phyloP scores from a whole-genome alignment of 2,888 invertebrate species.

The Pterobdella sp. region DNA sequence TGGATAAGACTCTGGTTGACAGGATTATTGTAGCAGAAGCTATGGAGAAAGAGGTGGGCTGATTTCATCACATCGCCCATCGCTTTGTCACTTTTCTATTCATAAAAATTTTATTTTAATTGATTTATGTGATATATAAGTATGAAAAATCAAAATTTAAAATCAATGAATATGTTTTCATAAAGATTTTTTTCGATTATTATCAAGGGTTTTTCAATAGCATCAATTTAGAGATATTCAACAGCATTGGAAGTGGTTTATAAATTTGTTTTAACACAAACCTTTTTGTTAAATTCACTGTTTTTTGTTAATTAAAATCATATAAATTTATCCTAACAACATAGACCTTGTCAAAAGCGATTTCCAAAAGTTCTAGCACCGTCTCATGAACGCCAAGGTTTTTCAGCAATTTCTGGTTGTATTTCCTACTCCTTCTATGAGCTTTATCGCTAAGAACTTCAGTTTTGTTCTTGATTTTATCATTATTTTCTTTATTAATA shows the following conservation, averaged over 20 bases:
- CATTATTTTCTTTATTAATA: neutral
- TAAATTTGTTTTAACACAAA: too few relatives aligned
- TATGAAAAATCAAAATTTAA: too few relatives aligned
- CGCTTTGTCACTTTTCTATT: constrained; percentile 22
- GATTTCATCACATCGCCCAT: constrained; percentile 25
- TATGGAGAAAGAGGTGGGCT: constrained; percentile 23
- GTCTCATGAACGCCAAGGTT: constrained; percentile 24
- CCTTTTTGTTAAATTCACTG: too few relatives aligned
- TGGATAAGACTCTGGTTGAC: constrained; percentile 20
- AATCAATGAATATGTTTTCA: too few relatives aligned
- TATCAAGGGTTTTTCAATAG: too few relatives aligned
- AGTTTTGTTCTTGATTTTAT: neutral
- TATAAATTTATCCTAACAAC: too few relatives aligned
- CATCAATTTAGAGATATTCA: too few relatives aligned
- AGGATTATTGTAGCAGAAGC: constrained; percentile 26
- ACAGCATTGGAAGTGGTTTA: too few relatives aligned
- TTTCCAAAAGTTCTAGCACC: constrained; percentile 20
- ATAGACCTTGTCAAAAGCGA: constrained; percentile 25
- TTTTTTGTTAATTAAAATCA: too few relatives aligned
- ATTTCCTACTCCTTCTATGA: neutral
- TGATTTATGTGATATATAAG: too few relatives aligned
- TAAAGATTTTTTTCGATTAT: too few relatives aligned
- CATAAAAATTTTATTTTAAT: neutral
- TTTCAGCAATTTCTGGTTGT: constrained; percentile 25
- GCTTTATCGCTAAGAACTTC: neutral